Evolutionary conservation across 2,888 invertebrate species (phyloP).

Genomic region (Lepidonotus clava): DNA sequence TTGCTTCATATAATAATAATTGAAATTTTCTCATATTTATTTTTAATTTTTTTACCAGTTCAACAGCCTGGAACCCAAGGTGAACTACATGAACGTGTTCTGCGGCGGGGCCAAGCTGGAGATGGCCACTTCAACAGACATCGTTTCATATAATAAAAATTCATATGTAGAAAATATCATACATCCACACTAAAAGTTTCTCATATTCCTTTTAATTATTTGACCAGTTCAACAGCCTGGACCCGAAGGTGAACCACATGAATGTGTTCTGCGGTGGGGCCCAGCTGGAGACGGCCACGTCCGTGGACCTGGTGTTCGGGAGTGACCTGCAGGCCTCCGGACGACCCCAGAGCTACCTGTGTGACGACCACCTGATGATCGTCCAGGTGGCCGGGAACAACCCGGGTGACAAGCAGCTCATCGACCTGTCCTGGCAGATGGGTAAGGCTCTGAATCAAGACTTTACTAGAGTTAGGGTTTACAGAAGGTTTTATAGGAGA

Average conservation of each 20-base stretch:
- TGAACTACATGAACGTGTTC: conserved; percentile 18
- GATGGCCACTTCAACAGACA: too few species aligned
- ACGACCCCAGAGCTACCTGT: neutral
- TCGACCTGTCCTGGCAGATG: neutral
- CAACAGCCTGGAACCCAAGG: neutral
- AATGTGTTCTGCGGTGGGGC: conserved; percentile 7
- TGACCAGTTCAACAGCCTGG: neutral
- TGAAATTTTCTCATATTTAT: too few species aligned
- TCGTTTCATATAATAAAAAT: too few species aligned
- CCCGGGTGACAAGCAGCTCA: neutral
- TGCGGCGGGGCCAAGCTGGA: neutral
- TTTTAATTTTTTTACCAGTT: too few species aligned
- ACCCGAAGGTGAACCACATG: neutral
- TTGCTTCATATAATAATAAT: too few species aligned
- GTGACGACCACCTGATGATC: conserved; percentile 12
- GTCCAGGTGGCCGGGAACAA: conserved; percentile 7
- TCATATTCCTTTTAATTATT: neutral
- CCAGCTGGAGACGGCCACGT: neutral
- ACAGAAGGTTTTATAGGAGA: neutral
- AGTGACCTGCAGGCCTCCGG: neutral
- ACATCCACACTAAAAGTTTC: neutral
- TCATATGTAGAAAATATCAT: too few species aligned
- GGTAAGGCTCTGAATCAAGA: neutral
- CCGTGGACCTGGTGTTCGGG: neutral
- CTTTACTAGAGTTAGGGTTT: neutral